These are phyloP conservation scores for Lacerta bilineata DNA, from an alignment of 2,797 vertebrate species.

Conservation along the genomic window DNA sequence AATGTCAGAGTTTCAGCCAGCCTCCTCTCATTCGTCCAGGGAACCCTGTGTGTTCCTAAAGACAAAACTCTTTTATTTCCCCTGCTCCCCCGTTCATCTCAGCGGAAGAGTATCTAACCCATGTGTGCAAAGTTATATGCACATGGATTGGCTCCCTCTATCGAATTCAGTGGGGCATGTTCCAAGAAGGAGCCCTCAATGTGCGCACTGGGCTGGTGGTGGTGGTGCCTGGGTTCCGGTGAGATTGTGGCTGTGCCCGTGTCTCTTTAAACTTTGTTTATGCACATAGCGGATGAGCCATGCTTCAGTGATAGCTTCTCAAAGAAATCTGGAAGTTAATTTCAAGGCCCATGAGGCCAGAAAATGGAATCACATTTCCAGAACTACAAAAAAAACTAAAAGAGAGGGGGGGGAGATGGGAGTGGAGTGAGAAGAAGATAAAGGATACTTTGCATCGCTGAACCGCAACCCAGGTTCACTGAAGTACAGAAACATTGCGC, in stretches of 20 bases:
- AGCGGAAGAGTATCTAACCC: neutral
- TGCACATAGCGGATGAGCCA: neutral
- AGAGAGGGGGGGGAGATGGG: neutral
- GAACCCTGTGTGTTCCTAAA: neutral
- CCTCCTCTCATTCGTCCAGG: neutral
- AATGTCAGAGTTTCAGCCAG: neutral
- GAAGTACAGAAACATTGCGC: neutral
- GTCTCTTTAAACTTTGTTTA: slow-evolving; percentile 5
- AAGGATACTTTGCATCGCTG: slow-evolving; percentile 39
- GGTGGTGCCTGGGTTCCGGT: neutral
- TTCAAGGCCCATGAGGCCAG: slow-evolving; percentile 33
- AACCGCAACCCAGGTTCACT: neutral
- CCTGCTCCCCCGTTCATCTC: neutral
- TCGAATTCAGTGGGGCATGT: neutral
- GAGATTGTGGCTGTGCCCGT: neutral
- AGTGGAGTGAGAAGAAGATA: neutral
- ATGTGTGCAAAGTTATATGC: neutral
- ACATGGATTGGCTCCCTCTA: neutral
- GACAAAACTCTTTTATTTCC: neutral
- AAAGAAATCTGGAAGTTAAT: slow-evolving; percentile 17
- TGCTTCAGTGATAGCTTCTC: slow-evolving; percentile 29
- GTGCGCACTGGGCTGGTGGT: neutral
- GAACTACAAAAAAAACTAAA: slow-evolving; percentile 35
- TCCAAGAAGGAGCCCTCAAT: neutral
- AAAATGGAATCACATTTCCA: slow-evolving; percentile 47